These are phyloP conservation scores for Nanorana parkeri DNA, from an alignment of 2,113 vertebrate genomes.

Conservation along the genomic window DNA sequence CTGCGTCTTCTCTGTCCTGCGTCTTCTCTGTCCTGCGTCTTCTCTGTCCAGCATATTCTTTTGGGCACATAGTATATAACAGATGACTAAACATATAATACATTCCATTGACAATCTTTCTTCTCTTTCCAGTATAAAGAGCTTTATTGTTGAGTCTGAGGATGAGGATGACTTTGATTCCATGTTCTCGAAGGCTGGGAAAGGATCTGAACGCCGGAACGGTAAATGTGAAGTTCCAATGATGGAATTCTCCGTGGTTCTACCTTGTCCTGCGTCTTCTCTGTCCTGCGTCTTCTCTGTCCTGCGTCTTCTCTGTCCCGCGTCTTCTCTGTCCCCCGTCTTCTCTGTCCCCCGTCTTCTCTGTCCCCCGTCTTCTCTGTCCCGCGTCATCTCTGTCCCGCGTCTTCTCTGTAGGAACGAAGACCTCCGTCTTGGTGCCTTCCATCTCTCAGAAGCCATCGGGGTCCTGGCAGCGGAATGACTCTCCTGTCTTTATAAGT, in stretches of 20 bases:
- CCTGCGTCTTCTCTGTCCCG: too few species aligned
- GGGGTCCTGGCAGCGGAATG: conserved; percentile 58
- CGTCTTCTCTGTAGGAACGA: conserved; percentile 59
- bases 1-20: too few species aligned
- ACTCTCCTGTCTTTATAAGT: conserved; percentile 72
- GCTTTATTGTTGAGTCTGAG: conserved; percentile 35
- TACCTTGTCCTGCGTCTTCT: too few species aligned
- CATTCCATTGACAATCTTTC: too few species aligned
- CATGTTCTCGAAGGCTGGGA: not conserved
- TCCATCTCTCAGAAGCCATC: conserved; percentile 51
- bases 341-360: too few species aligned
- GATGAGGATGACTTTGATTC: conserved; percentile 45
- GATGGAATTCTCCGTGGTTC: not conserved
- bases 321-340: too few species aligned
- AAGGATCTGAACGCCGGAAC: not conserved
- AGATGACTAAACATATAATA: too few species aligned
- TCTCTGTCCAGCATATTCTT: too few species aligned
- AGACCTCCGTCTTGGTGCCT: conserved; percentile 32
- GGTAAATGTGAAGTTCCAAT: not conserved
- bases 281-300: too few species aligned
- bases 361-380: too few species aligned
- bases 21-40: too few species aligned
- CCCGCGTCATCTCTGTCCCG: not conserved
- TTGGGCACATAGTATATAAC: too few species aligned
- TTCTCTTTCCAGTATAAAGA: conserved; percentile 37